Base-by-base conservation (phyloP, 1,140 invertebrate genomes). In the Tetramorium parvispinum region DNA sequence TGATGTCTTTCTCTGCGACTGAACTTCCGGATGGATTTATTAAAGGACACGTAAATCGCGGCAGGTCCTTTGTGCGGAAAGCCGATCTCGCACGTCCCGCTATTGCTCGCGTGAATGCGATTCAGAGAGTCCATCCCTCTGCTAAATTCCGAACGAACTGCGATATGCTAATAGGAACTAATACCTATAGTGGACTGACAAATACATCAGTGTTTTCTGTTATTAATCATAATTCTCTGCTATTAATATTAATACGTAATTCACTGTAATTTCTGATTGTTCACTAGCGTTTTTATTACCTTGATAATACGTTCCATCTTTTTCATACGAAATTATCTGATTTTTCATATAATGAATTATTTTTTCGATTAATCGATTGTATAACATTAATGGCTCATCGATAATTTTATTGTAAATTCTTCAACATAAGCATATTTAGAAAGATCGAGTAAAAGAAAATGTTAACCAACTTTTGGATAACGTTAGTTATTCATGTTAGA, bases 1-100 rank as follows among this genome's bases (percentile, higher is more conserved):
- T 92, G 91, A 92, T 93, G 85, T 93, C 63, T 66, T 88, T 91
- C 86, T 85, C 53, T 57, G 68, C 57, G 81, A 73, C 8, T 55
- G 78, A 68, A 40, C 79, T 55, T 66, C 66, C 49, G 85, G 55
- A 18, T 68, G 86, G 66, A 85, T 89, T 85, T 89, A 89, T 89
- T 66, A 79, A 87, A 63, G 70, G 68, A 55, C 46, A 24, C 49
- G 75, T 21, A 79, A 88, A 86, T 87, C 85, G 85, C 51, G 40
- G 43, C 55, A 43, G 6, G 51, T 37, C 40, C 32, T 53, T 32
- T 65, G 73, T 10, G 71, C 73, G 73, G 40, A 87, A 85, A 82
- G 78, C 51, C 66, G 78, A 71, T 82, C 78, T 53, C 65, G 43
- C 57, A 32, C 49, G 16, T 51, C 24, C 10, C 43, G 27, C 16